phyloP scores from a whole-genome alignment of 2,797 vertebrate genomes.

The Calcarius lapponicus region DNA sequence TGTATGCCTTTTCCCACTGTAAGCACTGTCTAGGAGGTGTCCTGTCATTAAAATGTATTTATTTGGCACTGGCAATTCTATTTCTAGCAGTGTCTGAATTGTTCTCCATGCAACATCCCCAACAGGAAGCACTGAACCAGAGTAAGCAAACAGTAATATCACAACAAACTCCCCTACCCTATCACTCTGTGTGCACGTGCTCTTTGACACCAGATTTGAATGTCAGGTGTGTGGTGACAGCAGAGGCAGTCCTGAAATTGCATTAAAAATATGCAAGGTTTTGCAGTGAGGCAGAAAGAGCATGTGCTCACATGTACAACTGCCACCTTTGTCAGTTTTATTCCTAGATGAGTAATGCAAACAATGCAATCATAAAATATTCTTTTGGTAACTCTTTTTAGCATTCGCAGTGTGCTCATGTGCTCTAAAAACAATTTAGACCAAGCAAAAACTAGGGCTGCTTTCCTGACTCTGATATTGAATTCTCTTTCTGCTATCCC shows the following conservation, averaged over 20 bases:
- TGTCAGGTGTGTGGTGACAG: not conserved
- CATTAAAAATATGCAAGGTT: not conserved
- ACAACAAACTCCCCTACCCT: not conserved
- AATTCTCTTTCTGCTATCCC: constrained; percentile 66
- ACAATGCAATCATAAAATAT: constrained; percentile 51
- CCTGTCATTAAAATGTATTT: not conserved
- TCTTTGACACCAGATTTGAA: not conserved
- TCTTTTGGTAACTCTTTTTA: constrained; percentile 57
- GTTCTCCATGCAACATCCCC: not conserved
- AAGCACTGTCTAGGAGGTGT: not conserved
- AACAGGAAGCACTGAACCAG: not conserved
- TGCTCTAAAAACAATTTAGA: constrained; percentile 75
- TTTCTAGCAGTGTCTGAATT: not conserved
- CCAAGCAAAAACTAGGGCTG: constrained; percentile 56
- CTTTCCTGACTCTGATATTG: constrained; percentile 71
- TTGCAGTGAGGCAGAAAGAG: not conserved
- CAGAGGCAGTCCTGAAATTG: not conserved
- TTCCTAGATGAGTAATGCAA: constrained; percentile 61
- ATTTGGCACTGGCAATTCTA: not conserved
- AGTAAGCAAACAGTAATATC: not conserved
- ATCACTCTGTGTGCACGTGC: not conserved
- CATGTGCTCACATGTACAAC: not conserved
- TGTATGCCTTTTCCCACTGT: too few species aligned
- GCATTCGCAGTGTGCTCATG: constrained; percentile 59
- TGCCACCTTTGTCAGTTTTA: constrained; percentile 22